These are phyloP conservation scores for Coleophora deauratella DNA, from an alignment of 2,888 invertebrate species.

Conservation along the genomic window DNA sequence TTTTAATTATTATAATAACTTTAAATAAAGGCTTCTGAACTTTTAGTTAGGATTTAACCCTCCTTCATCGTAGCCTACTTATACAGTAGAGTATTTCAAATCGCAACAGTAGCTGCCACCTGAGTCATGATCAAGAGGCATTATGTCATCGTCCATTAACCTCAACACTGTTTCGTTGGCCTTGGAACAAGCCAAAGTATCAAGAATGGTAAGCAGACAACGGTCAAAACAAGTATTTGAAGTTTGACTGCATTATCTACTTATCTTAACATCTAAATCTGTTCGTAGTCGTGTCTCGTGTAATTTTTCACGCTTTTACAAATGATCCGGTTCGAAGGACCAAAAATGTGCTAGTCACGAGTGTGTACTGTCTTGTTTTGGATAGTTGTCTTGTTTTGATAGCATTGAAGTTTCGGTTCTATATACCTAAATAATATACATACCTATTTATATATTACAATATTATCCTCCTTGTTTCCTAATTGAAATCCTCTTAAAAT, in stretches of 20 bases:
- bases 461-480: too few species aligned
- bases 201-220: conserved; percentile 8
- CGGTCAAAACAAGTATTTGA: conserved; percentile 10
- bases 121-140: conserved; percentile 14
- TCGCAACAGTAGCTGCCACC: conserved; percentile 1
- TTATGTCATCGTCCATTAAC: conserved; percentile 22
- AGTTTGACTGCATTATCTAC: conserved; percentile 7
- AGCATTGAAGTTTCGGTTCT: too few species aligned
- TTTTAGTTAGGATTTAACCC: not conserved
- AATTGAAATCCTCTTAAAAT: conserved; percentile 20
- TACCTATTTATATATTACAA: too few species aligned
- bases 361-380: not conserved
- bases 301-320: conserved; percentile 7
- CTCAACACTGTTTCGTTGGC: conserved; percentile 17
- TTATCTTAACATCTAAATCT: conserved; percentile 5
- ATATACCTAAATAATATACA: too few species aligned
- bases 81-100: too few species aligned
- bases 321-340: conserved; percentile 8
- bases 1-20: too few species aligned
- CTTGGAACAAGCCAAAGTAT: conserved; percentile 13
- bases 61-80: too few species aligned
- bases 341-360: conserved; percentile 5
- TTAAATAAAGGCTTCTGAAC: not conserved
- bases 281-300: not conserved
- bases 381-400: too few species aligned